Evolutionary conservation across 2,888 invertebrate genomes (phyloP).

Genomic region (Tenthredo mesomela): DNA sequence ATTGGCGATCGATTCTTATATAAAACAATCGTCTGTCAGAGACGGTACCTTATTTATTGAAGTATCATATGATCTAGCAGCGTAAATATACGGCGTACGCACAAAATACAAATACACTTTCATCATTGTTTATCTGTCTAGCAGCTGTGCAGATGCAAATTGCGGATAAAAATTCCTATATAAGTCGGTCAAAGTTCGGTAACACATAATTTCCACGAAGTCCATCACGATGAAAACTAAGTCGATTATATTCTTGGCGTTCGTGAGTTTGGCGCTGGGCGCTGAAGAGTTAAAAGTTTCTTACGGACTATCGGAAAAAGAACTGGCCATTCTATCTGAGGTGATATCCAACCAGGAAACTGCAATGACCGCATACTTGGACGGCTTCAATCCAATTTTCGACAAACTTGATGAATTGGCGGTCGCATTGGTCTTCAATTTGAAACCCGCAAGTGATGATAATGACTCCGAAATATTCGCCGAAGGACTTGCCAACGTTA

Average conservation of each 20-base stretch:
- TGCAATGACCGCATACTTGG: background rate
- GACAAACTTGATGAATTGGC: background rate
- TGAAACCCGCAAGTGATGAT: background rate
- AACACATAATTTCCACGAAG: background rate
- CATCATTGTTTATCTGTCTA: background rate
- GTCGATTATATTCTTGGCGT: background rate
- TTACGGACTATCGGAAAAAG: background rate
- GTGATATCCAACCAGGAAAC: background rate
- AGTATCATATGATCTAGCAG: background rate
- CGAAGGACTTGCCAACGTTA: background rate
- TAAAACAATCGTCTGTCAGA: background rate
- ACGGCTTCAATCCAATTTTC: background rate
- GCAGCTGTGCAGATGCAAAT: background rate
- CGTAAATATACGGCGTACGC: background rate
- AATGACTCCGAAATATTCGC: background rate
- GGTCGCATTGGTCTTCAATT: background rate
- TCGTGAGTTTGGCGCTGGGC: background rate
- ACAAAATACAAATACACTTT: background rate
- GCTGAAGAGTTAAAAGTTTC: background rate
- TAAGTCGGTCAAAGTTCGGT: background rate
- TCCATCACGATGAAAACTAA: background rate
- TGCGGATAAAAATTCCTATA: background rate
- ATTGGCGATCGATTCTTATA: background rate
- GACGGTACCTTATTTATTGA: background rate
- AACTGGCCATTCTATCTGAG: background rate